phyloP scores from a whole-genome alignment of 1,140 invertebrate species.

The Triops cancriformis region DNA sequence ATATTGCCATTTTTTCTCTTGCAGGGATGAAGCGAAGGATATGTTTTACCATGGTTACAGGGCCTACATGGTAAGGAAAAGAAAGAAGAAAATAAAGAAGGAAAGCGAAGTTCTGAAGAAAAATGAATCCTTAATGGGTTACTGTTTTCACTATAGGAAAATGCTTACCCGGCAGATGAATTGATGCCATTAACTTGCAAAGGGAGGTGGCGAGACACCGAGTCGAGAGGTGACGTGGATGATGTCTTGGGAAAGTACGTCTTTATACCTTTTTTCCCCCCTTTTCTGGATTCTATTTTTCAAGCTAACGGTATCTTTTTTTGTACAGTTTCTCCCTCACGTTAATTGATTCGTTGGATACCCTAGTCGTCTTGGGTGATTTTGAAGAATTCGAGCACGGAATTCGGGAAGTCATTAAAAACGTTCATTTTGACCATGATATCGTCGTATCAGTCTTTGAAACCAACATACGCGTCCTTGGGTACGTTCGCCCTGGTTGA shows the following conservation, averaged over 20 bases:
- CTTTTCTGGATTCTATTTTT: slow-evolving; percentile 20
- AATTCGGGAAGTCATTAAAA: slow-evolving; percentile 70
- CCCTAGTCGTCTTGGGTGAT: slow-evolving; percentile 83
- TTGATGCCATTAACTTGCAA: slow-evolving; percentile 94
- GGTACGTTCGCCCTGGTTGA: slow-evolving; percentile 53
- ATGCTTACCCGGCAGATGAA: slow-evolving; percentile 97
- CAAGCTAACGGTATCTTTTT: slow-evolving; percentile 19
- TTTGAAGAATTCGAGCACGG: slow-evolving; percentile 89
- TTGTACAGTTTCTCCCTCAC: slow-evolving; percentile 89
- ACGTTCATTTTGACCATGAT: slow-evolving; percentile 87
- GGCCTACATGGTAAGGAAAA: slow-evolving; percentile 73
- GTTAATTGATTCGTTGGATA: slow-evolving; percentile 88
- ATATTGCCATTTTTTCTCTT: not conserved
- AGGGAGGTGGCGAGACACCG: slow-evolving; percentile 75
- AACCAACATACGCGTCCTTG: slow-evolving; percentile 93
- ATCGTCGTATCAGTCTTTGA: slow-evolving; percentile 96
- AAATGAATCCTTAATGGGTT: not conserved
- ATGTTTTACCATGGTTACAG: slow-evolving; percentile 98
- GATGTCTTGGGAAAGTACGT: slow-evolving; percentile 92
- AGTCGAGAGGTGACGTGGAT: slow-evolving; percentile 89
- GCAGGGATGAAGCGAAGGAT: slow-evolving; percentile 72
- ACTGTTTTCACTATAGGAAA: slow-evolving; percentile 46
- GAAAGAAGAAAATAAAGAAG: not conserved
- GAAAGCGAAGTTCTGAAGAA: too few relatives aligned
- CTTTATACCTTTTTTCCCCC: not conserved